Evolutionary conservation across 2,797 vertebrate species (phyloP).

Genomic region (Adrianichthys oophorus): DNA sequence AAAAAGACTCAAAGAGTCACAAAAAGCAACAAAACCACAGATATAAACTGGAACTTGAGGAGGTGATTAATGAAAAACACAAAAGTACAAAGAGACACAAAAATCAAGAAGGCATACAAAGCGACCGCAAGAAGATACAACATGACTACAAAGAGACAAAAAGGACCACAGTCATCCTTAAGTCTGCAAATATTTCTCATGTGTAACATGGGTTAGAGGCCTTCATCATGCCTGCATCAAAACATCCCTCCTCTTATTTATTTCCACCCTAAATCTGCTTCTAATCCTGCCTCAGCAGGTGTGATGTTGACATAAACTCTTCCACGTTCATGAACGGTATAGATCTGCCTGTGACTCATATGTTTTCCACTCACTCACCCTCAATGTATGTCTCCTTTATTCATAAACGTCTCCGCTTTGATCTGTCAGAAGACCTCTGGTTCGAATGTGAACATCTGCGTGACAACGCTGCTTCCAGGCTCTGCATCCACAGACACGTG

Average conservation of each 20-base stretch:
- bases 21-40: background rate
- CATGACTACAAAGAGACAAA: background rate
- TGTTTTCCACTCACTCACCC: background rate
- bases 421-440: slow-evolving; percentile 30
- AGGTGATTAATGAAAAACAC: background rate
- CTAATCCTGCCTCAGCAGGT: background rate
- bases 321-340: background rate
- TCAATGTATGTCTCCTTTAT: slow-evolving; percentile 2
- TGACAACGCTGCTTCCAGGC: background rate
- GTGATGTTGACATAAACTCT: slow-evolving; percentile 2
- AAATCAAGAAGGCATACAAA: background rate
- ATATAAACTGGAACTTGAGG: background rate
- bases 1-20: background rate
- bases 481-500: slow-evolving; percentile 20
- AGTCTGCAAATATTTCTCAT: background rate
- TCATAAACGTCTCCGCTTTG: slow-evolving; percentile 37
- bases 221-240: background rate
- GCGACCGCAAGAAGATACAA: background rate
- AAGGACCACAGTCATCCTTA: background rate
- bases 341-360: background rate
- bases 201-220: background rate
- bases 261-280: background rate
- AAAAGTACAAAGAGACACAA: background rate
- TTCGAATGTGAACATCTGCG: slow-evolving; percentile 18
- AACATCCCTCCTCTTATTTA: background rate